phyloP scores from a whole-genome alignment of 2,888 invertebrate genomes.

The Ophion obscuratus region DNA sequence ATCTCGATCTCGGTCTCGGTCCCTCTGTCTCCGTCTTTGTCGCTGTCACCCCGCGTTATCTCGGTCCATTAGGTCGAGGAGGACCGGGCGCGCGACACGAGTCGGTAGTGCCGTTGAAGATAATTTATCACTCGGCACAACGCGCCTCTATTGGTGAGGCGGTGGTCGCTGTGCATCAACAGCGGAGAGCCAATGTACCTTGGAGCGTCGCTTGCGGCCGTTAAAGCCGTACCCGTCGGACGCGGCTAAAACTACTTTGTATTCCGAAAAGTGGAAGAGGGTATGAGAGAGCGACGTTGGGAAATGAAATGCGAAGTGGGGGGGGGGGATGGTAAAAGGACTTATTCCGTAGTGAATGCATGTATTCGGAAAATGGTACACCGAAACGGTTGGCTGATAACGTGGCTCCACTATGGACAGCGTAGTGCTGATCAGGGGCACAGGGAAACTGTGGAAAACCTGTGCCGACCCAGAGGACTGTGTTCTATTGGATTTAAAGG shows the following conservation, averaged over 20 bases:
- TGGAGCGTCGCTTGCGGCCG: conserved; percentile 41
- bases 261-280: conserved; percentile 33
- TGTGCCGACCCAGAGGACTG: background rate
- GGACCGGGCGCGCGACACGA: conserved; percentile 64
- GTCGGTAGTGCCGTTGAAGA: conserved; percentile 69
- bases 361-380: conserved; percentile 60
- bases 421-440: background rate
- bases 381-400: conserved; percentile 53
- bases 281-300: background rate
- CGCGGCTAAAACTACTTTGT: conserved; percentile 23
- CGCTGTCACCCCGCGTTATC: conserved; percentile 64
- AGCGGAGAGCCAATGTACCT: conserved; percentile 56
- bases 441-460: background rate
- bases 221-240: conserved; percentile 41
- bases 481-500: background rate
- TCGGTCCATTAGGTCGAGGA: conserved; percentile 70
- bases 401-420: background rate
- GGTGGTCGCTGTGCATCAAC: conserved; percentile 52
- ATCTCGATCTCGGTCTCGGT: conserved; percentile 34
- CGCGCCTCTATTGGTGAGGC: conserved; percentile 32
- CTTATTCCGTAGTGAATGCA: conserved; percentile 45
- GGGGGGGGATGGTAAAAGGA: background rate
- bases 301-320: conserved; percentile 28
- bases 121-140: conserved; percentile 70
- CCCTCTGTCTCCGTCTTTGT: conserved; percentile 8